Base-by-base conservation (phyloP, 2,113 vertebrate species). In the Ariopsis seemanni region DNA sequence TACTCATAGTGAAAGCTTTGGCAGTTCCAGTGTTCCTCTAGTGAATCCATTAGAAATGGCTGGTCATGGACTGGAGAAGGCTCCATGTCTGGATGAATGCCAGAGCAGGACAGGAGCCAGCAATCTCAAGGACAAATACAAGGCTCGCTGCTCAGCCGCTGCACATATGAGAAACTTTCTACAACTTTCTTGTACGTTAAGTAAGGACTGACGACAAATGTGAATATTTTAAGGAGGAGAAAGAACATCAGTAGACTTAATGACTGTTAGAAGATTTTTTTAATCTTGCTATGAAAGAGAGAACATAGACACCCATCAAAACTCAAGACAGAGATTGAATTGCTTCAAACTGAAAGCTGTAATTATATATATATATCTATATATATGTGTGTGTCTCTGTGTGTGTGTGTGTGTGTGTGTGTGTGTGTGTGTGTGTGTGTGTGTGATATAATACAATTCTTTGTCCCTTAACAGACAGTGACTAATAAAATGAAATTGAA, bases 51-150 rank as follows among this genome's bases (percentile, higher is more conserved):
- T 88, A 86, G 60, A 63, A 34, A 88, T 86, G 71, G 53, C 22
- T 84, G 75, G 42, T 65, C 53, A 48, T 78, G 34, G 55, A 50
- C 65, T 83, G 34, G 34, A 86, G 27, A 69, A 65, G 75, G 60
- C 67, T 75, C 42, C 42, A 58, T 62, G 57, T 65, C 22, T 90
- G 89, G 90, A 89, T 12, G 27, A 53, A 50, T 4, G 75, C 90
- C 89, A 88, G 63, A 48, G 50, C 75, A 71, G 87, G 81, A 89
- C 52, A 50, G 25, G 30, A 81, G 89, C 88, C 90, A 91, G 86
- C 50, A 86, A 20, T 87, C 84, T 86, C 89, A 89, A 88, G 88
- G 88, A 85, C 84, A 90, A 89, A 86, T 81, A 87, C 85, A 88
- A 86, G 79, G 74, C 83, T 83, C 89, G 89, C 85, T 90, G 89